phyloP scores from a whole-genome alignment of 2,113 vertebrate genomes.

The Grammomys dolichurus region DNA sequence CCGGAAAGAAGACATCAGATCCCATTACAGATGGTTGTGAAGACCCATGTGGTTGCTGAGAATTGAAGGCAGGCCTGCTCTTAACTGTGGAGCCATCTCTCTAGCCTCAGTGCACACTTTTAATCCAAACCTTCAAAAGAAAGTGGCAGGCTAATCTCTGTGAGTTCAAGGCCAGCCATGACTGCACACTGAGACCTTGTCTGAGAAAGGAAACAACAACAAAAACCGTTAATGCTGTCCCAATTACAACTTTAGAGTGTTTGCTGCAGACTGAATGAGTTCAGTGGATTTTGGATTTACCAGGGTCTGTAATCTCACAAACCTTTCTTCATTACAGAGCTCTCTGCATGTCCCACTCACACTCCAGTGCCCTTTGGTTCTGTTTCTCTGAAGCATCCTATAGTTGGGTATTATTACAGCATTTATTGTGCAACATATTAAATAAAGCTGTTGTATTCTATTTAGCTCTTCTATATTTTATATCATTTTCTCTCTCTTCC shows the following conservation, averaged over 20 bases:
- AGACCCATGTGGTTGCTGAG: too few species aligned
- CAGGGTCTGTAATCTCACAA: neutral
- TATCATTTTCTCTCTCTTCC: neutral
- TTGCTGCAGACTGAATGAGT: conserved; percentile 15
- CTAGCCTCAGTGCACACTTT: too few species aligned
- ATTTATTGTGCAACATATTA: neutral
- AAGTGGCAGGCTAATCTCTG: neutral
- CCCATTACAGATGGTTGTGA: too few species aligned
- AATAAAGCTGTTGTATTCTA: neutral
- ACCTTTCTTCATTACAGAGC: neutral
- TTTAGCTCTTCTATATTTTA: neutral
- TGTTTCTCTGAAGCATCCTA: neutral
- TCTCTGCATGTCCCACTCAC: neutral
- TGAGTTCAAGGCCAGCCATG: neutral
- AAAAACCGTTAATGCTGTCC: neutral
- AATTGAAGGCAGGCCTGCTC: too few species aligned
- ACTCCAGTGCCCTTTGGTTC: neutral
- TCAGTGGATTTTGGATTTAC: conserved; percentile 6
- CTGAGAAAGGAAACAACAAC: neutral
- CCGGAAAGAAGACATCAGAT: too few species aligned
- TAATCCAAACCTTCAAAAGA: neutral
- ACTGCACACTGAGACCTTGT: neutral
- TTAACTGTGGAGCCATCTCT: too few species aligned
- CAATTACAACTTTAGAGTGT: neutral
- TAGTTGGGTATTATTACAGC: neutral